Evolutionary conservation across 2,888 invertebrate species (phyloP).

Genomic region (Rhingia rostrata): DNA sequence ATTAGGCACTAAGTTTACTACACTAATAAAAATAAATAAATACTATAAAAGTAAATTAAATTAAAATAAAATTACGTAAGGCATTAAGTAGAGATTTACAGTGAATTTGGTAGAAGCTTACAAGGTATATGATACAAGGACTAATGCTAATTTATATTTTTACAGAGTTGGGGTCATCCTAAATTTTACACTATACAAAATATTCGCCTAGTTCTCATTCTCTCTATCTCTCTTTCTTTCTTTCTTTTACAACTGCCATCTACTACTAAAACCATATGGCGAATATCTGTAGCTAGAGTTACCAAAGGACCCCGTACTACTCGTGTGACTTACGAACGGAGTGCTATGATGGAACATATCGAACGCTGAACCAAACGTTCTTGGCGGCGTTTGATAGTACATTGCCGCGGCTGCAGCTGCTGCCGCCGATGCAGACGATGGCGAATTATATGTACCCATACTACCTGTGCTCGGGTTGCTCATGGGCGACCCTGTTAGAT

Average conservation of each 20-base stretch:
- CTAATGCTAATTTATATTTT: conserved; percentile 9
- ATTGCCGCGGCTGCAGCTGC: conserved; percentile 80
- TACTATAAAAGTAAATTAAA: conserved; percentile 30
- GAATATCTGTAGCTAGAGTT: conserved; percentile 83
- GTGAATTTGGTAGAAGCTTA: conserved; percentile 29
- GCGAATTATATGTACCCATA: conserved; percentile 77
- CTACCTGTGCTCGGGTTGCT: conserved; percentile 78
- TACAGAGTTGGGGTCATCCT: conserved; percentile 50
- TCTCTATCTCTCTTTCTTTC: background rate
- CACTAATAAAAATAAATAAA: conserved; percentile 1
- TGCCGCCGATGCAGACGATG: conserved; percentile 76
- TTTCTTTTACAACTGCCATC: conserved; percentile 81
- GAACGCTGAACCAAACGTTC: conserved; percentile 82
- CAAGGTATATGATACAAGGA: conserved; percentile 49
- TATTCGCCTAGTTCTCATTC: too few species aligned
- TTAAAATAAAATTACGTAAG: conserved; percentile 16
- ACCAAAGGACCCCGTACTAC: conserved; percentile 80
- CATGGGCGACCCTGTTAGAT: conserved; percentile 80
- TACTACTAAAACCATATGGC: conserved; percentile 82
- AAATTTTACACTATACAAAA: conserved; percentile 27
- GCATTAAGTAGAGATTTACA: conserved; percentile 43
- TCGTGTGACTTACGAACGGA: conserved; percentile 81
- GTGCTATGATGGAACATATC: conserved; percentile 83
- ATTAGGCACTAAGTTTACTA: conserved; percentile 62
- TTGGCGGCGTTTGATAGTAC: conserved; percentile 82